Base-by-base conservation (phyloP, 2,797 vertebrate genomes). In the Acestrorhynchus altus region DNA sequence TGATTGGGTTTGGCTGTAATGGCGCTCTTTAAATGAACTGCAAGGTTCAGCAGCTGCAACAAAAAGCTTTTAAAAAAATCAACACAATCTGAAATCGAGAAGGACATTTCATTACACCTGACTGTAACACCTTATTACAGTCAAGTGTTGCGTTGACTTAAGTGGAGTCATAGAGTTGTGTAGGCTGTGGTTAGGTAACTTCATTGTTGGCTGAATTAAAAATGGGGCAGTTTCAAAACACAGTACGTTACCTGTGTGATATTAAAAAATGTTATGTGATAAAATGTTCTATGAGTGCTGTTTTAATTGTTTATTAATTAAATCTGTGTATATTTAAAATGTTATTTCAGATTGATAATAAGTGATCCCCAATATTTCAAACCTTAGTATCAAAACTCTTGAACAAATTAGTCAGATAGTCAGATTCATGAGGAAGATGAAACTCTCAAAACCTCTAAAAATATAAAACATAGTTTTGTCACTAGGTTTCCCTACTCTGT, bases 131-230 rank as follows among this genome's bases (percentile, higher is more conserved):
- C 16, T 39, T 54, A 28, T 69, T 69, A 40, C 49, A 49, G n/a
- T n/a, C n/a, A n/a, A n/a, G n/a, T n/a, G n/a, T n/a, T n/a, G n/a
- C n/a, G n/a, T n/a, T n/a, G n/a, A n/a, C n/a, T n/a, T n/a, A n/a
- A n/a, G n/a, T n/a, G n/a, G 46, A 69, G 49, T 69, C 49, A 39
- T 40, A 13, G n/a, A 47, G 54, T 7, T 69, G 67, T 52, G 67
- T 28, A 40, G 49, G 67, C 47, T 40, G 67, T 8, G 31, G 28
- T 9, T 54, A 31, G 26, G 4, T 13, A 68, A 51, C 52, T 15
- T 13, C 49, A n/a, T 40, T 69, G 49, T 54, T 35, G 49, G 49
- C 31, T 69, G 16, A 39, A 15, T 52, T 20, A 31, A 8, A 35
- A 20, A 20, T 46, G 39, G 18, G 42, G 6, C 15, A 7, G 31